A percentile compares a stretch with the other conserved stretches of the same genome.
phyloP scores from a whole-genome alignment of 2,113 vertebrate species.

The Alexandromys fortis region DNA sequence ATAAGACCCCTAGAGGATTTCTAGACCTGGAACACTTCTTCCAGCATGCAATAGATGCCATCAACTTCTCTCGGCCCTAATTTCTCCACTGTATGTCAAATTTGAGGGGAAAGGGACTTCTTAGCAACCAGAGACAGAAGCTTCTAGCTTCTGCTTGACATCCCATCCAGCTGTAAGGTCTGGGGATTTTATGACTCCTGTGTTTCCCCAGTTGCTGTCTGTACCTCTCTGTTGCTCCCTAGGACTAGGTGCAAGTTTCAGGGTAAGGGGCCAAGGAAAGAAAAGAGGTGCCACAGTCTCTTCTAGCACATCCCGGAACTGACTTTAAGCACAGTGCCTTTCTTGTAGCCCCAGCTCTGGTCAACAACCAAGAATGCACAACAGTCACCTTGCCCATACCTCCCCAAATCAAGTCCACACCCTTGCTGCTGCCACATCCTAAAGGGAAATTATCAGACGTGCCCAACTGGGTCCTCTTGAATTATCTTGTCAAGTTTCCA shows the following conservation, averaged over 20 bases:
- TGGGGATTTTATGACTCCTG: background rate
- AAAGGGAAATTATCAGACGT: background rate
- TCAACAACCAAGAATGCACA: background rate
- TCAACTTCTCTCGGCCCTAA: no score
- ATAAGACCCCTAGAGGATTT: no score
- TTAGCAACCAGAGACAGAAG: fast-evolving
- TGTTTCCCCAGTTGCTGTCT: background rate
- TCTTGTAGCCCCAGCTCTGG: background rate
- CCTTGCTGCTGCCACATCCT: fast-evolving
- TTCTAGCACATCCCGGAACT: no score
- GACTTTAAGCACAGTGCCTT: no score
- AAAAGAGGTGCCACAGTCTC: background rate
- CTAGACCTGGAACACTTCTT: background rate
- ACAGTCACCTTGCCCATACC: no score
- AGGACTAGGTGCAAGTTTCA: background rate
- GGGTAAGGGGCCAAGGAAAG: background rate
- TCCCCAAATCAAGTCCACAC: background rate
- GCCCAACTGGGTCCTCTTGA: background rate
- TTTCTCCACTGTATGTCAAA: background rate
- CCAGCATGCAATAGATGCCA: no score
- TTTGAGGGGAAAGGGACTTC: fast-evolving
- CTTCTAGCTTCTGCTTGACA: background rate
- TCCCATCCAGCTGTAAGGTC: fast-evolving
- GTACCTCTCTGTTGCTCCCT: background rate
- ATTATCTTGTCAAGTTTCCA: background rate